Percentiles rank a stretch among this genome's conserved stretches.
Evolutionary conservation across 2,113 vertebrate species (phyloP).

Genomic region (Camelus dromedarius): DNA sequence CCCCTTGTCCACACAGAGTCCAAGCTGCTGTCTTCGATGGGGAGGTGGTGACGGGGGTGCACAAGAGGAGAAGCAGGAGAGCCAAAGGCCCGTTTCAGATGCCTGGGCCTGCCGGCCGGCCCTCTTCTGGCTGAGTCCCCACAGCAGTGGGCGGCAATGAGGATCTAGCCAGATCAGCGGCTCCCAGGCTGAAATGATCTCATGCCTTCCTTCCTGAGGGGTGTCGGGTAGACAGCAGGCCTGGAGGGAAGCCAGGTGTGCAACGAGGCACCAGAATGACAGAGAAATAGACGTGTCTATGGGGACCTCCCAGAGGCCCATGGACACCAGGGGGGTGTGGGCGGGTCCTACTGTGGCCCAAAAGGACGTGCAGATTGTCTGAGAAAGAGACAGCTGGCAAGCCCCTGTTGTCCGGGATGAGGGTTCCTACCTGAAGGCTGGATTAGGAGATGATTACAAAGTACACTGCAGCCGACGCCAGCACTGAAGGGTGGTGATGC

Average conservation of each 20-base stretch:
- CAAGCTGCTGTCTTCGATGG: fast-evolving
- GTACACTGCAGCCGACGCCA: fast-evolving
- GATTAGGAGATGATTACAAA: not conserved
- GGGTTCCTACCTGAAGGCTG: fast-evolving
- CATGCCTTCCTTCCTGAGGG: not conserved
- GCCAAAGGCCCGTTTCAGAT: not conserved
- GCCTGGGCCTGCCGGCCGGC: not conserved
- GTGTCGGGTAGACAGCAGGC: not conserved
- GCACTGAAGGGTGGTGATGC: fast-evolving
- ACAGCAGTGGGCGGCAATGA: fast-evolving
- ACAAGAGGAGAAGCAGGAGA: not conserved
- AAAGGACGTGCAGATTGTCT: not conserved
- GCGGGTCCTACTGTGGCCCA: not conserved
- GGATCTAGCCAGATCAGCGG: not conserved
- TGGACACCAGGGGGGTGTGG: fast-evolving
- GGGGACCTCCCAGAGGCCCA: not conserved
- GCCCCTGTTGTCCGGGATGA: not conserved
- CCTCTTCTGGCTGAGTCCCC: not conserved
- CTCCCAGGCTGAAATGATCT: fast-evolving
- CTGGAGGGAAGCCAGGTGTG: not conserved
- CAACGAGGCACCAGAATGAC: not conserved
- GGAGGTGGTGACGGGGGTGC: not conserved
- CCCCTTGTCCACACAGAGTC: no score
- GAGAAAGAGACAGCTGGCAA: not conserved
- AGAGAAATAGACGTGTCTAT: not conserved